Evolutionary conservation across 2,888 invertebrate genomes (phyloP).

Genomic region (Caenorhabditis sp.): DNA sequence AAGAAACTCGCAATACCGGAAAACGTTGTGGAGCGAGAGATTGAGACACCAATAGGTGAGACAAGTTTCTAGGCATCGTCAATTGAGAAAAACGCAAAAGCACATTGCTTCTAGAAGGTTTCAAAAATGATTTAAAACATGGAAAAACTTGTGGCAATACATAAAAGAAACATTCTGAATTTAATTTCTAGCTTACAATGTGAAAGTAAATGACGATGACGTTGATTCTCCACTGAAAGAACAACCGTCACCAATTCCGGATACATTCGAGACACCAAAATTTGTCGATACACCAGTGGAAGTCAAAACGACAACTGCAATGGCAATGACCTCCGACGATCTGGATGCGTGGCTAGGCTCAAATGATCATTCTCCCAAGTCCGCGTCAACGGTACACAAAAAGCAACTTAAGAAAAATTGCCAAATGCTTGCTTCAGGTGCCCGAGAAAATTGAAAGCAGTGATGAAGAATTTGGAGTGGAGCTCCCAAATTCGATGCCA

Average conservation of each 20-base stretch:
- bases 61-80: background rate
- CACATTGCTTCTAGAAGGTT: too few species aligned
- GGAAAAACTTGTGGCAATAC: background rate
- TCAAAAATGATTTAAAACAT: too few species aligned
- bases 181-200: conserved; percentile 43
- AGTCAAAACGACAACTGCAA: background rate
- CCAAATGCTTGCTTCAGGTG: too few species aligned
- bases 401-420: too few species aligned
- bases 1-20: conserved; percentile 41
- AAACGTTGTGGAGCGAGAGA: conserved; percentile 28
- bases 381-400: conserved; percentile 10
- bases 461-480: conserved; percentile 60
- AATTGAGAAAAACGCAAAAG: background rate
- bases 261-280: conserved; percentile 5
- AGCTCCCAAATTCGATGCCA: conserved; percentile 12
- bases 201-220: conserved; percentile 50
- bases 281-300: background rate
- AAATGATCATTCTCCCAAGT: conserved; percentile 46
- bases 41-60: conserved; percentile 50
- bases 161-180: too few species aligned
- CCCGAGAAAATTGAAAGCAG: conserved; percentile 38
- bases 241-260: conserved; percentile 1
- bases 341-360: conserved; percentile 62
- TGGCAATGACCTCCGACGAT: conserved; percentile 50
- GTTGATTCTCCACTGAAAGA: conserved; percentile 51